Evolutionary conservation across 2,888 invertebrate species (phyloP), one percentile per base, ranked within the genome.

Genomic region (Hirudinaria manillensis): DNA sequence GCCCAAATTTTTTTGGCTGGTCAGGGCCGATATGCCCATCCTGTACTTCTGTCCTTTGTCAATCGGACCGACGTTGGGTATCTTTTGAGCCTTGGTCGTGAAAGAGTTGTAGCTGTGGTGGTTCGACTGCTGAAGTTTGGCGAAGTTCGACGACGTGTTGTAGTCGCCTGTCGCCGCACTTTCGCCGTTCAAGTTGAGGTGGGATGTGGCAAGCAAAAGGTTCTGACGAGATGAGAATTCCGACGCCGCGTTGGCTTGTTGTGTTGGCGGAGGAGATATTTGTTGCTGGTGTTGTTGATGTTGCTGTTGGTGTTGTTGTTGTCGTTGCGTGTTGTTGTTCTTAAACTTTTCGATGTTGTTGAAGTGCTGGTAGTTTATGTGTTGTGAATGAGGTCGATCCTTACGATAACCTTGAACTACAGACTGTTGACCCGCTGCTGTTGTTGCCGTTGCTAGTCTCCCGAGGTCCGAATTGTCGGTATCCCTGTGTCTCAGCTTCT

Each of bases 1-100:
- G 1, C 61, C 61, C 61, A 7, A 19, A 70, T 38, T 1, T 45
- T 70, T 38, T 29, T 70, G 71, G 24, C 27, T 24, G 10, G 27
- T 38, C 53, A 70, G 71, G 29, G 73, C 73, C n/a, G 73, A 73
- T 24, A 73, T 34, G 13, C 73, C 73, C n/a, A 73, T 24, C 56
- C 36, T 73, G 65, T 65, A 73, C 38, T 55, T 24, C 53, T 72
- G 72, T 7, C 24, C 32, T 13, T 61, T 56, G 34, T 61, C 29
- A 16, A 32, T 27, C 16, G 61, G 34, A 19, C 45, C 21, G 55
- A 6, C 32, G 27, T 72, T 38, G n/a, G 61, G 61, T 3, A n/a
- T 10, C 61, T 29, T 61, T 24, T 29, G 29, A 61, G 29, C 61
- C 32, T n/a, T 68, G 68, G 32, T 32, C 29, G 68, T 29, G 36